Evolutionary conservation across 2,113 vertebrate genomes (phyloP).

Genomic region (Ardeotis arabs): DNA sequence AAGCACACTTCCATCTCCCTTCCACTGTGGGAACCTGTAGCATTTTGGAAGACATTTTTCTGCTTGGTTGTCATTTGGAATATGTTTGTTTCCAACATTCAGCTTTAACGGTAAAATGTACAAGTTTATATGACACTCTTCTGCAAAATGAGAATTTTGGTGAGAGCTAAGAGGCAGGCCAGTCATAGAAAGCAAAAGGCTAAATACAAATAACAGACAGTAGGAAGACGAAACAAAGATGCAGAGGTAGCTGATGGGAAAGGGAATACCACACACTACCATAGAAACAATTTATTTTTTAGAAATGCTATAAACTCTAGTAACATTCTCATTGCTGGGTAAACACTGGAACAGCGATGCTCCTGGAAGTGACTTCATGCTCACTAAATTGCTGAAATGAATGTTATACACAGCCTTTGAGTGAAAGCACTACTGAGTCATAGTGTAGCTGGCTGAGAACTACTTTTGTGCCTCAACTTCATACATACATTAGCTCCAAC

Average conservation of each 20-base stretch:
- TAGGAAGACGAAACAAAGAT: background rate
- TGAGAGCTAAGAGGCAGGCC: background rate
- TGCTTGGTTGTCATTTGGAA: background rate
- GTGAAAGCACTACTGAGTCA: background rate
- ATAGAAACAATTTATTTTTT: background rate
- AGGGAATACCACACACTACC: background rate
- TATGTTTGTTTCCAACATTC: background rate
- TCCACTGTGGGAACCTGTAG: background rate
- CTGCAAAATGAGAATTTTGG: background rate
- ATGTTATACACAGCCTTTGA: background rate
- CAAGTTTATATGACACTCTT: background rate
- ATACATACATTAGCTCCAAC: background rate
- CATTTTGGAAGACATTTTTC: background rate
- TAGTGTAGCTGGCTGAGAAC: background rate
- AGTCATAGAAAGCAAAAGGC: background rate
- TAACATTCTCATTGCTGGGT: background rate
- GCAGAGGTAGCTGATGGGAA: background rate
- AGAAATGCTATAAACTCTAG: background rate
- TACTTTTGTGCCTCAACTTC: background rate
- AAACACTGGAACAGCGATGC: background rate
- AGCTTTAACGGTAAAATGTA: background rate
- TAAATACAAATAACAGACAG: background rate
- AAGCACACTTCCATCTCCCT: background rate
- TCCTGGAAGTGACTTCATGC: background rate
- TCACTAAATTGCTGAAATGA: background rate